Percentiles rank a stretch among this genome's conserved stretches.
Evolutionary conservation across 2,888 invertebrate genomes (phyloP).

Genomic region (Cephus rjabovi): DNA sequence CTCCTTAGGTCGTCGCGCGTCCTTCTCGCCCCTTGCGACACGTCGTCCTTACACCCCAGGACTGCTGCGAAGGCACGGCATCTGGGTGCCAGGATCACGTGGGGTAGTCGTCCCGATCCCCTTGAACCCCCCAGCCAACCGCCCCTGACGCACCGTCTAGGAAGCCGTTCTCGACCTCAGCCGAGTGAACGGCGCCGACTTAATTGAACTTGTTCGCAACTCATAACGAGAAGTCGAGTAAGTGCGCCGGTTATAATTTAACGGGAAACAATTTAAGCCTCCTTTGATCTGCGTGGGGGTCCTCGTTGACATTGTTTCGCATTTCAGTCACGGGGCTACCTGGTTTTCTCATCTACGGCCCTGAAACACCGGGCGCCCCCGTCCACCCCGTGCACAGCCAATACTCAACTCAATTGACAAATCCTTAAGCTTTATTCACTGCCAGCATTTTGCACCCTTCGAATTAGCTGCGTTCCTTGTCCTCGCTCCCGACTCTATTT

Average conservation of each 20-base stretch:
- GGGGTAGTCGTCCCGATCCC: neutral
- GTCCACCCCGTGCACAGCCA: neutral
- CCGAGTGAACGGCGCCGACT: conserved; percentile 41
- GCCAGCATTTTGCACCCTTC: neutral
- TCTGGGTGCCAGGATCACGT: conserved; percentile 11
- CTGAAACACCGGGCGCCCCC: neutral
- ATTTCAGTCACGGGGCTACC: conserved; percentile 6
- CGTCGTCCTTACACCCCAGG: conserved; percentile 13
- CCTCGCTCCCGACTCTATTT: neutral
- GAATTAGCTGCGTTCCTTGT: neutral
- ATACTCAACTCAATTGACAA: neutral
- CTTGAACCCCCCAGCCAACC: neutral
- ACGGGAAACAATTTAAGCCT: conserved; percentile 62
- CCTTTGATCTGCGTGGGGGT: conserved; percentile 56
- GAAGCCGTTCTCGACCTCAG: conserved; percentile 27
- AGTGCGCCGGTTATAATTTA: conserved; percentile 65
- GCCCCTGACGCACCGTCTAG: conserved; percentile 9
- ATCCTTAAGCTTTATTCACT: neutral
- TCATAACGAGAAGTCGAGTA: conserved; percentile 66
- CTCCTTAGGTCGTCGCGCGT: neutral
- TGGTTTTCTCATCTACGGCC: neutral
- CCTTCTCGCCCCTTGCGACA: conserved; percentile 6
- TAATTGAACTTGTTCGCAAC: conserved; percentile 67
- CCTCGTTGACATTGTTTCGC: conserved; percentile 49
- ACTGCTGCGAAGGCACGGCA: neutral